Evolutionary conservation across 2,113 vertebrate species (phyloP).

Genomic region (Steatornis caripensis): DNA sequence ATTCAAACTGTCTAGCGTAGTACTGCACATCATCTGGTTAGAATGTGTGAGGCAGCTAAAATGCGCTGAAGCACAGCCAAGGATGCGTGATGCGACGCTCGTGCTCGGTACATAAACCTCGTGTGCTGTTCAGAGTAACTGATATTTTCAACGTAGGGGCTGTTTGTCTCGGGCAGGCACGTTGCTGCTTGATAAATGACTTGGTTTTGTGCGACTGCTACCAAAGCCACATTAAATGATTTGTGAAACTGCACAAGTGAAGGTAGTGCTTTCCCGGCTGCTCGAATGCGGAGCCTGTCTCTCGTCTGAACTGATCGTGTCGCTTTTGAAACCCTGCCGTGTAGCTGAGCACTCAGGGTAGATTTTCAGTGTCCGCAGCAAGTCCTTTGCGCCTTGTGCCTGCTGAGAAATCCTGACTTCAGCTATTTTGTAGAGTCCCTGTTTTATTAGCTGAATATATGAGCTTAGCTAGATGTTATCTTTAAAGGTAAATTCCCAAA

Average conservation of each 20-base stretch:
- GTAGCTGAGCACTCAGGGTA: no score
- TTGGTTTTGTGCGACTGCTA: neutral
- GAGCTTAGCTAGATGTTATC: neutral
- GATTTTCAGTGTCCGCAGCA: neutral
- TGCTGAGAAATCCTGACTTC: neutral
- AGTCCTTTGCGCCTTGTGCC: neutral
- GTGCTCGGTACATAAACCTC: neutral
- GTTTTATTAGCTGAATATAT: neutral
- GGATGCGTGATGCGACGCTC: neutral
- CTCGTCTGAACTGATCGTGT: fast-evolving
- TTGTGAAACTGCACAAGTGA: neutral
- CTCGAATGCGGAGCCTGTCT: fast-evolving
- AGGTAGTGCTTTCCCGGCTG: neutral
- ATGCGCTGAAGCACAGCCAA: neutral
- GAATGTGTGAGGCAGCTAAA: neutral
- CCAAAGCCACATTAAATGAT: neutral
- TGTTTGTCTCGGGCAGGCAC: neutral
- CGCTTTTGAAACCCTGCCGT: fast-evolving
- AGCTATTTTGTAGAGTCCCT: neutral
- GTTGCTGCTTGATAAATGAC: neutral
- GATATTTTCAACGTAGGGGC: neutral
- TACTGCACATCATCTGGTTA: neutral
- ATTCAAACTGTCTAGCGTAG: neutral
- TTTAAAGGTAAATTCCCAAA: neutral
- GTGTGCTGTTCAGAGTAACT: neutral